Base-by-base conservation (phyloP, 2,797 vertebrate species). In the Sparus aurata region DNA sequence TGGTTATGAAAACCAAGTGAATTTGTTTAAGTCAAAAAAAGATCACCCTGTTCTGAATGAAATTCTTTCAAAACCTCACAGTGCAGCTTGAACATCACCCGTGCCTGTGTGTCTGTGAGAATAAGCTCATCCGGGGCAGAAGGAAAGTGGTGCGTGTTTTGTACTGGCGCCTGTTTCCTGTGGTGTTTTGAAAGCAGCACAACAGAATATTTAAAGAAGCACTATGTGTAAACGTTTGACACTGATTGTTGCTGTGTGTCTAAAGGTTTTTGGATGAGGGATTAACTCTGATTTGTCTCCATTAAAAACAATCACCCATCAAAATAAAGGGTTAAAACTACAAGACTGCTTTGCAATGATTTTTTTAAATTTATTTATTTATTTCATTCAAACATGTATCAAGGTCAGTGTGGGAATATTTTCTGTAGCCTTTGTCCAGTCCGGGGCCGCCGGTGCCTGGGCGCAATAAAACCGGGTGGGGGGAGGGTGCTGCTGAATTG, bases 351-450 rank as follows among this genome's bases (percentile, higher is more conserved):
- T 43, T 79, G 68, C 38, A 38, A 38, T 38, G 1, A 38, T 38
- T 70, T 25, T 16, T 62, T 38, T n/a, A n/a, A n/a, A 2, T 10
- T 38, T 38, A 4, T 34, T 30, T 30, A 5, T 38, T 9, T 66
- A 10, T 50, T 34, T 50, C 41, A 75, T 89, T 77, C 15, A 62
- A 49, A 70, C 75, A 66, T 86, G 61, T 66, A 87, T 87, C 69
- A 87, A 82, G 75, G 69, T 81, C 85, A 63, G 71, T 78, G 86
- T 83, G 85, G 89, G 91, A 93, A 89, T 73, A 79, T 79, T 66
- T 68, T 78, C 66, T 45, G 41, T 17, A 63, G 53, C 76, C 83
- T 89, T 95, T 95, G 94, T 95, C 80, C 88, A 46, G 66, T 46
- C 27, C 30, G 30, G 65, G 79, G 77, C 83, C 72, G 69, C 73